phyloP scores from a whole-genome alignment of 2,797 vertebrate species.

The Selene dorsalis region DNA sequence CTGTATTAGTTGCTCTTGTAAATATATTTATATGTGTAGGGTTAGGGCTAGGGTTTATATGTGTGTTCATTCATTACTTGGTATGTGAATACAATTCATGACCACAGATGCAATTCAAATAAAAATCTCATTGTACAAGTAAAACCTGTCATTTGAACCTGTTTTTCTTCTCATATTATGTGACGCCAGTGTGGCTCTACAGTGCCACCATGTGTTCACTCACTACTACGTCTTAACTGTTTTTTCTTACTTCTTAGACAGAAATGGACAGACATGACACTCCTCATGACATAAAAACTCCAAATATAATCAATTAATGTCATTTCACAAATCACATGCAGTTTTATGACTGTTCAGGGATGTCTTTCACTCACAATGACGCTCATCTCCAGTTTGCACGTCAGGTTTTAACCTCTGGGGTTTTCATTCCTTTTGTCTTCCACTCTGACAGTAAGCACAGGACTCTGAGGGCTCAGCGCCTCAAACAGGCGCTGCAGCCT shows the following conservation, averaged over 20 bases:
- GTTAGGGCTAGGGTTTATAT: no score
- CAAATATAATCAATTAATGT: background rate
- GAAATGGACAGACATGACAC: background rate
- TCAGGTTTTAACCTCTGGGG: background rate
- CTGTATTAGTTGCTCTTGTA: constrained; percentile 22
- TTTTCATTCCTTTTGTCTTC: no score
- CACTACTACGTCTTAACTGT: no score
- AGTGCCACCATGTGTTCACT: constrained; percentile 68
- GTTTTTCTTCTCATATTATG: background rate
- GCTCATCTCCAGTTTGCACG: background rate
- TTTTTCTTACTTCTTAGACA: no score
- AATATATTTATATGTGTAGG: constrained; percentile 53
- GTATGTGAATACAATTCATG: background rate
- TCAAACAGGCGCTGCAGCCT: constrained; percentile 67
- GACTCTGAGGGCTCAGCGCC: constrained; percentile 4
- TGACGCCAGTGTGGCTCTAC: constrained; percentile 28
- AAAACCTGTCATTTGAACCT: background rate
- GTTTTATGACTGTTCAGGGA: background rate
- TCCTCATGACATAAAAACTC: background rate
- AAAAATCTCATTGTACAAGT: background rate
- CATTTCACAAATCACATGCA: background rate
- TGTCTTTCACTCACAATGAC: background rate
- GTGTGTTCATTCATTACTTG: background rate
- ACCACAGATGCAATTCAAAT: constrained; percentile 9
- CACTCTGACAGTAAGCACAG: background rate